These are phyloP conservation scores for Parauchenoglanis ngamensis DNA, from an alignment of 2,797 vertebrate species.

Conservation along the genomic window DNA sequence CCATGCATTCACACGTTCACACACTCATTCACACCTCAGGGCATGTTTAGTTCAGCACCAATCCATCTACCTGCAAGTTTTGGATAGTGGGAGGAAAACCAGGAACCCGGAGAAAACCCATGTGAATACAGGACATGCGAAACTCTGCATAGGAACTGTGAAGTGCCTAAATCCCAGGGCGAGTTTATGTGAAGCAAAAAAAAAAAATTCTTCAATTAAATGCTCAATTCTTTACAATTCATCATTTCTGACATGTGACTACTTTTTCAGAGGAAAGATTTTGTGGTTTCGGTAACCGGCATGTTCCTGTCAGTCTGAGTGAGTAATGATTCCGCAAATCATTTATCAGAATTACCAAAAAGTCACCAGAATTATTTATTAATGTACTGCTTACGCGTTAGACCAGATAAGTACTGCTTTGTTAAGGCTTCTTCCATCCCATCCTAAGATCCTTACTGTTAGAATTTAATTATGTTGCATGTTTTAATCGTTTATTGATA, in stretches of 20 bases:
- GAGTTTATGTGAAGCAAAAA: background rate
- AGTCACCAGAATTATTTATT: background rate
- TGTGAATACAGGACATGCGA: background rate
- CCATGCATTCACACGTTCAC: background rate
- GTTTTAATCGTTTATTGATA: background rate
- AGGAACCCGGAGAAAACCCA: background rate
- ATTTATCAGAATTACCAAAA: background rate
- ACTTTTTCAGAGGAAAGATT: background rate
- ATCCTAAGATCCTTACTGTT: background rate
- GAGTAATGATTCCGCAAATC: background rate
- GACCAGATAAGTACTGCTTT: background rate
- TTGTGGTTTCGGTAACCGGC: background rate
- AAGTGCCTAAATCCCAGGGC: no score
- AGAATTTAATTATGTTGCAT: background rate
- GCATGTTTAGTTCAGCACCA: background rate
- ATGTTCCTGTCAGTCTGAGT: background rate
- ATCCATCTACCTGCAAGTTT: background rate
- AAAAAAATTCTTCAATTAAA: background rate
- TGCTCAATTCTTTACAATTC: background rate
- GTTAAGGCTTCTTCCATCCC: background rate
- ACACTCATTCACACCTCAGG: background rate
- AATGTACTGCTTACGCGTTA: no score
- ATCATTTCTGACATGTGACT: background rate
- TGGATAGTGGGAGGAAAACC: background rate
- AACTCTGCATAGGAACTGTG: background rate